Percentiles rank a stretch among this genome's conserved stretches.
These are phyloP conservation scores for Microtus agrestis DNA, from an alignment of 2,797 vertebrate genomes.

Conservation along the genomic window DNA sequence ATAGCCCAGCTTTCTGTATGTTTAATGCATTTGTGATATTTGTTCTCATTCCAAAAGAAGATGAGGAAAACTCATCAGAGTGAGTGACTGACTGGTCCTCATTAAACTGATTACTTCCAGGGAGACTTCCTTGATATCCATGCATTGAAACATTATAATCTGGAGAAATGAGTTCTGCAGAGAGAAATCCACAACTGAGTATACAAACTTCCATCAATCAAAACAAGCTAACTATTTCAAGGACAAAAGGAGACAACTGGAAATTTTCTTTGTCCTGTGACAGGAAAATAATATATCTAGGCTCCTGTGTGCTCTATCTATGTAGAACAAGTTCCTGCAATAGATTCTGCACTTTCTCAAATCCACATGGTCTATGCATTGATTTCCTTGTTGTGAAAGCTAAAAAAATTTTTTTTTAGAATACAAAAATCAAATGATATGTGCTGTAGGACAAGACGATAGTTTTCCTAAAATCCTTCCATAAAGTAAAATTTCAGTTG, in stretches of 20 bases:
- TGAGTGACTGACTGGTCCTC: slow-evolving; percentile 64
- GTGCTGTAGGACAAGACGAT: not conserved
- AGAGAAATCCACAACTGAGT: slow-evolving; percentile 79
- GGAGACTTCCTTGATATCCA: slow-evolving; percentile 68
- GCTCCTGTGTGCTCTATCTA: not conserved
- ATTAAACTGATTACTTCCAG: slow-evolving; percentile 75
- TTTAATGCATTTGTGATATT: slow-evolving; percentile 52
- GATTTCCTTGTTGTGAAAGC: not conserved
- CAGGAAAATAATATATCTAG: slow-evolving; percentile 68
- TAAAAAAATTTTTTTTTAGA: not conserved
- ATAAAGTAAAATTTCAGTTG: slow-evolving; percentile 33
- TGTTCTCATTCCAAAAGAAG: slow-evolving; percentile 65
- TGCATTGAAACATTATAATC: slow-evolving; percentile 68
- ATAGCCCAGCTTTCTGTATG: slow-evolving; percentile 44
- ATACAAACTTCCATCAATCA: slow-evolving; percentile 70
- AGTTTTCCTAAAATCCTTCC: not conserved
- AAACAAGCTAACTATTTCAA: slow-evolving; percentile 78
- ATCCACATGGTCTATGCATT: not conserved
- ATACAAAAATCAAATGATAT: not conserved
- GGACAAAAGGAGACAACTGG: slow-evolving; percentile 74
- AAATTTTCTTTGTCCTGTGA: slow-evolving; percentile 64
- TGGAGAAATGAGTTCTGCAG: slow-evolving; percentile 72
- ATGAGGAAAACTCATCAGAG: slow-evolving; percentile 76
- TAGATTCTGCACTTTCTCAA: not conserved
- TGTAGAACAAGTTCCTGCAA: slow-evolving; percentile 14